These are phyloP conservation scores for Lasioglossum albipes DNA, from an alignment of 1,140 invertebrate genomes.

Conservation along the genomic window DNA sequence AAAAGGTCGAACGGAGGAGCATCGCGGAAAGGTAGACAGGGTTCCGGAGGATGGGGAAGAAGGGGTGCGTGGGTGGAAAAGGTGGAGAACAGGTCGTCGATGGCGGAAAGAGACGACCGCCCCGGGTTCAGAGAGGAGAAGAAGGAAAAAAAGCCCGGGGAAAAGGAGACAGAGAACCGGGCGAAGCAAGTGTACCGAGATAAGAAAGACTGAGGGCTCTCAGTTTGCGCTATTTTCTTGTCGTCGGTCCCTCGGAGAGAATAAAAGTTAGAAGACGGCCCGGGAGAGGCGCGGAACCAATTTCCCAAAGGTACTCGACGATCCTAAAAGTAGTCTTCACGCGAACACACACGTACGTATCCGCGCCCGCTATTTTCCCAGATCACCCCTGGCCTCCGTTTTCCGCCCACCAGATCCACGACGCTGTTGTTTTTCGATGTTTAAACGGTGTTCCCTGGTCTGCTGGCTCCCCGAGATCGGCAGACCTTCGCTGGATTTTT, in stretches of 20 bases:
- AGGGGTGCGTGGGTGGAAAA: too few species aligned
- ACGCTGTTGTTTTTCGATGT: neutral
- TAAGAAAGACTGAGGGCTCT: constrained; percentile 59
- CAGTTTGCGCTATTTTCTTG: constrained; percentile 71
- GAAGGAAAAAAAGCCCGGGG: neutral
- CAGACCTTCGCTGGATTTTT: too few species aligned
- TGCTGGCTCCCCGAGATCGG: too few species aligned
- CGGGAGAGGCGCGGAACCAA: constrained; percentile 68
- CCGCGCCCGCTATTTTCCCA: constrained; percentile 39
- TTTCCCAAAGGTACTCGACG: constrained; percentile 69
- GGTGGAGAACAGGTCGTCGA: neutral
- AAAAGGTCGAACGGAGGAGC: constrained; percentile 51
- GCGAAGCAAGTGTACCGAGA: constrained; percentile 54
- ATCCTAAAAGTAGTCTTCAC: constrained; percentile 64
- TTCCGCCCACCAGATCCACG: neutral
- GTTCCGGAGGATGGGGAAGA: too few species aligned
- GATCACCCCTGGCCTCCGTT: neutral
- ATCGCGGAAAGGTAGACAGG: constrained; percentile 14
- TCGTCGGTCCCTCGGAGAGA: constrained; percentile 66
- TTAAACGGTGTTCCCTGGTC: neutral
- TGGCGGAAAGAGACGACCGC: neutral
- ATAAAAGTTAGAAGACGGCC: constrained; percentile 69
- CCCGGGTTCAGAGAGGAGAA: neutral
- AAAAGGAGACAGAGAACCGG: constrained; percentile 13
- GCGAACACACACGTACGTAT: constrained; percentile 30